A percentile compares a stretch with the other conserved stretches of the same genome.
These are phyloP conservation scores for Calameuta filiformis DNA, from an alignment of 2,888 invertebrate species.

Conservation along the genomic window DNA sequence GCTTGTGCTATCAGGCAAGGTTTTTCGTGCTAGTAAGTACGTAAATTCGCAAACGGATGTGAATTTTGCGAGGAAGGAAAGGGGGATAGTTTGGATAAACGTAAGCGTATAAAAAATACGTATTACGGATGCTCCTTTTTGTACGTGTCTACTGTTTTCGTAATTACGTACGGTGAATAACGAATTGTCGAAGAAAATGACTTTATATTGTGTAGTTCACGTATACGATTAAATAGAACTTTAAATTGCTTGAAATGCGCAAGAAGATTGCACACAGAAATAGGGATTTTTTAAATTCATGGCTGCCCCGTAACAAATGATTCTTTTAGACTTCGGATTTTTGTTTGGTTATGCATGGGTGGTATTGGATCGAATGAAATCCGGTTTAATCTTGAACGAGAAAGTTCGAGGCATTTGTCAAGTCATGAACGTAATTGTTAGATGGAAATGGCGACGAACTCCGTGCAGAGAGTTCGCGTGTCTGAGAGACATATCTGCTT, in stretches of 20 bases:
- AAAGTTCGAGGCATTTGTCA: neutral
- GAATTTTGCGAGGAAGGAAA: neutral
- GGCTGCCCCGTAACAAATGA: neutral
- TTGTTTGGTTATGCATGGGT: neutral
- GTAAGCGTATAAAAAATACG: neutral
- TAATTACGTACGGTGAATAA: neutral
- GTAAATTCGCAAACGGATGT: neutral
- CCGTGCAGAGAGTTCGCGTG: neutral
- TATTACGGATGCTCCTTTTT: neutral
- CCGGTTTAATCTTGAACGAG: neutral
- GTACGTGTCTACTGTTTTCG: neutral
- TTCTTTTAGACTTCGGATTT: neutral
- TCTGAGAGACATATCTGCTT: neutral
- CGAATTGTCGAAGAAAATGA: neutral
- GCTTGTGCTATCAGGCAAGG: neutral
- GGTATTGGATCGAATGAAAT: neutral
- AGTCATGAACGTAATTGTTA: neutral
- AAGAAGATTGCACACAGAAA: neutral
- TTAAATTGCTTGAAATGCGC: neutral
- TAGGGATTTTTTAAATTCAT: neutral
- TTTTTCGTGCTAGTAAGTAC: neutral
- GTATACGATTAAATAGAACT: neutral
- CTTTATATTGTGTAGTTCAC: neutral
- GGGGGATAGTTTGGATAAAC: neutral
- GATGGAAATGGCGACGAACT: neutral